Evolutionary conservation across 2,888 invertebrate species (phyloP), one percentile per base, ranked within the genome.

Genomic region (Philereme vetulata): DNA sequence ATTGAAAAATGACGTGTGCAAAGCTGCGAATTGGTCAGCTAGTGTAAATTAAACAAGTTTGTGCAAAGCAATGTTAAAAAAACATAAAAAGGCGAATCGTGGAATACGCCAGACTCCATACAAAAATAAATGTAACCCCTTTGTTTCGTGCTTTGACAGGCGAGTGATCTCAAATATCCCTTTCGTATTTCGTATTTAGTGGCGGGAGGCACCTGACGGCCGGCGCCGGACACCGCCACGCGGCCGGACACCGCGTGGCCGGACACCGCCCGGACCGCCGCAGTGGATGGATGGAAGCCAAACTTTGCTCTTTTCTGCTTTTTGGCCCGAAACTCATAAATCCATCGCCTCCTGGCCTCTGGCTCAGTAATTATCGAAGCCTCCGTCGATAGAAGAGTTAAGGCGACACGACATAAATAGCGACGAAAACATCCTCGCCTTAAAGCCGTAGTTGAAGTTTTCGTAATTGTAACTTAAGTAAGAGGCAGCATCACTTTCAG

Each of bases 201-300:
- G 21, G 42, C 5, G 36, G n/a, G n/a, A n/a, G 48, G 11, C 40
- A 47, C 55, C 47, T 48, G 54, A 35, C 42, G 35, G 11, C 43
- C 11, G 43, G 11, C 43, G 5, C 9, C 21, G 11, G 40, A n/a
- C 34, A 8, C 40, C 11, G 35, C 42, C 21, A 42, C n/a, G 10
- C 34, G 46, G 7, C 32, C 8, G 40, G 7, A 36, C 21, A 21
- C 21, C 21, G 48, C n/a, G 10, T 11, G 46, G 7, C 32, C 8
- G 40, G 7, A 36, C 21, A 21, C 21, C 21, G 48, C 6, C 10
- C 34, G 46, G 7, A n/a, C 8, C 34, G 10, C 55, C 34, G 10
- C 32, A 1, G 47, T 40, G 4, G 54, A 42, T 36, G 35, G 53
- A 42, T 47, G 55, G 51, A 60, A 40, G 60, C 60, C 60, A 60